Evolutionary conservation across 2,797 vertebrate genomes (phyloP), one percentile per base, ranked within the genome.

Genomic region (Mus minutoides): DNA sequence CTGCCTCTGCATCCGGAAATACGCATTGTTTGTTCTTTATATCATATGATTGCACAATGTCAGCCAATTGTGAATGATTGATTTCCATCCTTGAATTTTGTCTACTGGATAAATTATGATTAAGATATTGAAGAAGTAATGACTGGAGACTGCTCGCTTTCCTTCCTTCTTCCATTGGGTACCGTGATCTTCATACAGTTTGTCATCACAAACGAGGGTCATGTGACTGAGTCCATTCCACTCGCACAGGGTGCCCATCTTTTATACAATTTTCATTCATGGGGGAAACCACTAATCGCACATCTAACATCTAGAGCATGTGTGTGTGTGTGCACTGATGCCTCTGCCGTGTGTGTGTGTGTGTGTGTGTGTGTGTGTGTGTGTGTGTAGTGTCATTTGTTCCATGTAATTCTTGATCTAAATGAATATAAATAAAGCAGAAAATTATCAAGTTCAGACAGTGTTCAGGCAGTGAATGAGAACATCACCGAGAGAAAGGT

Each of bases 361-460:
- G 43, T 76, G 73, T 46, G 22, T 76, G 40, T 76, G 75, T 43
- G 8, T 62, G 60, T 62, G 60, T 62, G 3, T 31, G 17, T 52
- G 6, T 88, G 17, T 60, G 4, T 76, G 11, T 11, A 94, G 37
- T 76, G 40, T 76, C 40, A 46, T 90, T 75, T 93, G 56, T 26
- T 90, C 24, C 49, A n/a, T 73, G 13, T 69, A n/a, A 49, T 95
- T 69, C 37, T 86, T 89, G 56, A 92, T 73, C 69, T 94, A 84
- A 88, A 85, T 58, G 64, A 85, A 31, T 90, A 90, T 24, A 60
- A 82, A 49, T 22, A 73, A 92, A 67, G 37, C 49, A 82, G 87
- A 49, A 91, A 88, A 79, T 88, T 8, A 43, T 94, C 56, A 95
- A 69, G 86, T 92, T 95, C 49, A 96, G 54, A 76, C 11, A 90